Percentiles rank a stretch among this genome's conserved stretches.
These are phyloP conservation scores for Scylla paramamosain DNA, from an alignment of 1,140 invertebrate genomes.

Conservation along the genomic window DNA sequence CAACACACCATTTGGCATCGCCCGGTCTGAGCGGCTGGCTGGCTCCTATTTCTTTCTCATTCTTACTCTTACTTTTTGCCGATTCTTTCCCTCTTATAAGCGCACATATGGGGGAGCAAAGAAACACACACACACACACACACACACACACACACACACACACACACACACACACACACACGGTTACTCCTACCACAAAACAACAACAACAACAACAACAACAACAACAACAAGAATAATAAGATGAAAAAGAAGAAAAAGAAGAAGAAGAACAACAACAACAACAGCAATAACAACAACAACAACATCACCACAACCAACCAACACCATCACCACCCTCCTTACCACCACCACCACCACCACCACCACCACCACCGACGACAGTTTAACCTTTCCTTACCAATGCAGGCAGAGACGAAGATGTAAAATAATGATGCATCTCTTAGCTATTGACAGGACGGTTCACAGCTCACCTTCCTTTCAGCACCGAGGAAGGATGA, in stretches of 20 bases:
- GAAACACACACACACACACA: conserved; percentile 41
- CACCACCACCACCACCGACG: neutral
- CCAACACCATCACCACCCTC: neutral
- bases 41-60: neutral
- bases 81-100: too few species aligned
- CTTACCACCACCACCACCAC: neutral
- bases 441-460: neutral
- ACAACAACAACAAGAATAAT: neutral
- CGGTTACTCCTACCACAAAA: neutral
- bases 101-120: neutral
- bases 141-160: conserved; percentile 43
- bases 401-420: neutral
- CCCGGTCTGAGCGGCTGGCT: neutral
- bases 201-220: neutral
- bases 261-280: neutral
- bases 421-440: neutral
- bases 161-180: conserved; percentile 42
- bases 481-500: neutral
- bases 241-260: neutral
- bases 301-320: too few species aligned
- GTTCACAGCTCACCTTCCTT: neutral
- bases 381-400: neutral
- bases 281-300: neutral
- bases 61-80: too few species aligned
- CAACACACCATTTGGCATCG: neutral